Conservation (phyloP, 2,113 vertebrate genomes). For the Tylochromis polylepis region DNA sequence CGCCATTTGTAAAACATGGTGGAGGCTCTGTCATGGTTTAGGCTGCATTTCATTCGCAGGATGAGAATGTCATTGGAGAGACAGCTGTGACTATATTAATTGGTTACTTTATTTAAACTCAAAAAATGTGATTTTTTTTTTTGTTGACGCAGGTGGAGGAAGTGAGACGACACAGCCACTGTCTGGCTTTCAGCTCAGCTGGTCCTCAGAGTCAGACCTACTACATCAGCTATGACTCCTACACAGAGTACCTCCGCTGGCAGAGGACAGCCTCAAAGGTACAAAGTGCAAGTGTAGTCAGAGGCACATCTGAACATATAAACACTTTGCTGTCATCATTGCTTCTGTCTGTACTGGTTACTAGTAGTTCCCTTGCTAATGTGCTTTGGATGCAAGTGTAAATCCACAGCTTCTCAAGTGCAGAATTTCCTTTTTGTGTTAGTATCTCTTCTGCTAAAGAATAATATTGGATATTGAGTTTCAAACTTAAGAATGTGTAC, state of each 20-base stretch:
- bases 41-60: background rate
- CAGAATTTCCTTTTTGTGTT: background rate
- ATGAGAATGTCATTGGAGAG: background rate
- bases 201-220: constrained; percentile 95
- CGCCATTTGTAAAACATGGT: background rate
- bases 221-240: constrained; percentile 92
- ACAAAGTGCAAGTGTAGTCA: background rate
- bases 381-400: background rate
- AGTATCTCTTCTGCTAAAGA: background rate
- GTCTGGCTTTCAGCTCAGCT: constrained; percentile 92
- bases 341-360: background rate
- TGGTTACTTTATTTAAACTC: background rate
- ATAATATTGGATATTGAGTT: background rate
- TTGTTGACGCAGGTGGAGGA: constrained; percentile 91
- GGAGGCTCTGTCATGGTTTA: background rate
- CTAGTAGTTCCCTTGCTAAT: background rate
- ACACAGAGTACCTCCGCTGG: constrained; percentile 93
- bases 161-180: constrained; percentile 91
- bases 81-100: background rate
- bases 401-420: background rate
- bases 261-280: constrained; percentile 93
- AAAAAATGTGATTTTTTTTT: background rate
- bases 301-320: background rate
- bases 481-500: background rate
- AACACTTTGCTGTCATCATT: background rate